phyloP scores from a whole-genome alignment of 1,140 invertebrate genomes.

The Choristoneura fumiferana region DNA sequence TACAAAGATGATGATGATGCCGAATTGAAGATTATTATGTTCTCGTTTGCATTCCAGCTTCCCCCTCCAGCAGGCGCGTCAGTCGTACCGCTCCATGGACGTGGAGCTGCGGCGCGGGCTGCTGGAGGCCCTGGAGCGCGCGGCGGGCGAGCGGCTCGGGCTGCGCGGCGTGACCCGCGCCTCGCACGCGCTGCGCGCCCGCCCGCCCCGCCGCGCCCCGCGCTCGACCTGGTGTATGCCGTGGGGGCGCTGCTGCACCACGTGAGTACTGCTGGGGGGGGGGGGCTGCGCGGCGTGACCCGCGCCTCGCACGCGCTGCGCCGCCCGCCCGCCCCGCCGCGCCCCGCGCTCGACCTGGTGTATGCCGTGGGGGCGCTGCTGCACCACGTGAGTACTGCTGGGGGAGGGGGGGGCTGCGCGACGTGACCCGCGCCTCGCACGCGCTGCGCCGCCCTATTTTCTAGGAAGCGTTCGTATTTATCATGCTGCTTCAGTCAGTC shows the following conservation, averaged over 20 bases:
- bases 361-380: slow-evolving; percentile 89
- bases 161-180: slow-evolving; percentile 86
- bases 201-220: slow-evolving; percentile 88
- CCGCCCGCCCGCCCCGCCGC: slow-evolving; percentile 89
- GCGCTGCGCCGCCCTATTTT: slow-evolving; percentile 90
- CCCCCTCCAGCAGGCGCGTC: slow-evolving; percentile 91
- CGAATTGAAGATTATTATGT: too few species aligned
- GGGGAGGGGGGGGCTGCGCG: slow-evolving; percentile 85
- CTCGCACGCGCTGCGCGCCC: slow-evolving; percentile 90
- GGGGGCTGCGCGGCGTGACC: slow-evolving; percentile 85
- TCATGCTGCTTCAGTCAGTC: too few species aligned
- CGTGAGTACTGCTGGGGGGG: too few species aligned
- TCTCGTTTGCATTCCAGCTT: slow-evolving; percentile 84
- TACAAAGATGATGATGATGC: too few species aligned
- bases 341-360: slow-evolving; percentile 91
- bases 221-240: slow-evolving; percentile 90
- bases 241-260: slow-evolving; percentile 90
- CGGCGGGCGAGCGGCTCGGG: slow-evolving; percentile 85
- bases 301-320: slow-evolving; percentile 88
- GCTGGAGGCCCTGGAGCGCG: slow-evolving; percentile 85
- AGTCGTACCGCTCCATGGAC: slow-evolving; percentile 94
- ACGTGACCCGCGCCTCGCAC: slow-evolving; percentile 88
- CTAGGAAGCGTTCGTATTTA: too few species aligned
- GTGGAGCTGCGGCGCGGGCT: slow-evolving; percentile 88
- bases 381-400: slow-evolving; percentile 84